Evolutionary conservation across 2,113 vertebrate species (phyloP), one percentile per base, ranked within the genome.

Genomic region (Platichthys flesus): DNA sequence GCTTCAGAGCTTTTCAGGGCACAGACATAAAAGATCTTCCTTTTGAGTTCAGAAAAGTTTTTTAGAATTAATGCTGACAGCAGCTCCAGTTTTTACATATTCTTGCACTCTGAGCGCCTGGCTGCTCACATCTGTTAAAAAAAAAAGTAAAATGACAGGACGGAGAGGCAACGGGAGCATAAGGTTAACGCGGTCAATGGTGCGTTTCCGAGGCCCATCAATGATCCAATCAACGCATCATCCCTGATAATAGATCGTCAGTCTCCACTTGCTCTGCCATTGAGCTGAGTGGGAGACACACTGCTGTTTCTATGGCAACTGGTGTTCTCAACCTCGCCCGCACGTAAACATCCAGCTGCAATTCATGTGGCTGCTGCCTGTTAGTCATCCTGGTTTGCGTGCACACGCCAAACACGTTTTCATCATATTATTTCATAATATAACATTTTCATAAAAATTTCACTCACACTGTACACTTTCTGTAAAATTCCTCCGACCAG

Each of bases 231-330:
- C 82, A 85, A 51, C 60, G 63, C 78, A 74, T 87, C 85, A 71
- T 80, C 70, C 81, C 66, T 70, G 68, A 76, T 86, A 82, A 89
- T 84, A 78, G 69, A 72, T 74, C n/a, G 14, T 8, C 84, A 73
- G 61, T 78, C 61, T 84, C 72, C 83, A 78, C 85, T 84, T 84
- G 81, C 64, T 79, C 81, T 69, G 52, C 67, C 71, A 72, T 75
- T 63, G 85, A 88, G 85, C 72, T 71, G 81, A 90, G 85, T 85
- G 85, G 84, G 81, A 86, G 85, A 89, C 83, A 67, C 77, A 78
- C 84, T 58, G 55, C 79, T 90, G 92, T 92, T 90, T 87, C 92
- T 78, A 90, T 89, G 80, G 88, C 79, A 89, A 93, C 91, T 56
- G 74, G 78, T 61, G 12, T 77, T 80, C 79, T 78, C 82, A 79